Evolutionary conservation across 2,888 invertebrate species (phyloP), one percentile per base, ranked within the genome.

Genomic region (Acleris cristana): DNA sequence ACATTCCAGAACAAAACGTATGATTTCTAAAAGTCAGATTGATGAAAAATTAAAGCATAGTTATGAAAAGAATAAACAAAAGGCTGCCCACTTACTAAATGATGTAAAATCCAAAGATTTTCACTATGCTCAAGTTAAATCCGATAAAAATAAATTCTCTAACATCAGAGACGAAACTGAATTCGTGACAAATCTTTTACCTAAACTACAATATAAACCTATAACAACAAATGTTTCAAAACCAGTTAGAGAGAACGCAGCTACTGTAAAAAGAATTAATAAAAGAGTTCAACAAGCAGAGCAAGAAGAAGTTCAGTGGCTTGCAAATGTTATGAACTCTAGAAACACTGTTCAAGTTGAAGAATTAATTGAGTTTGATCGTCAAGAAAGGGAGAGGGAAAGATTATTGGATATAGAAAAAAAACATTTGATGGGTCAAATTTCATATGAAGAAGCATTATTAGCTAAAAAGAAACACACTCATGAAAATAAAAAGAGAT

Each of bases 391-490:
- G 58, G 91, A 94, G 79, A 88, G 89, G 75, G 86, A 93, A 75
- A 81, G 93, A 59, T 71, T 94, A 40, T 83, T 92, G 65, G 90
- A 93, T 53, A 94, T 95, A 70, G 93, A 95, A 86, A 90, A 83
- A 72, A 95, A 94, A 79, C 95, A 94, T 82, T 79, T 95, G 51
- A 81, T 92, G 75, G 94, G 94, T 1, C 88, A 94, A 74, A 85
- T 95, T 64, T 93, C 94, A 12, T 86, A 93, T 59, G 95, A 95
- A 84, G 94, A 95, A 80, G 94, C 95, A 8, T 81, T 93, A 23
- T 76, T 95, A 57, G 94, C 95, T 0, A 94, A 94, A 79, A 87
- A 90, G 71, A 93, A 90, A 72, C 63, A 92, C 1, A 61, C 85
- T 14, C 88, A 93, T 67, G 80, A 82, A 16, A 94, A 94, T 73